Conservation (phyloP, 2,113 vertebrate species). For the Pseudonaja textilis region DNA sequence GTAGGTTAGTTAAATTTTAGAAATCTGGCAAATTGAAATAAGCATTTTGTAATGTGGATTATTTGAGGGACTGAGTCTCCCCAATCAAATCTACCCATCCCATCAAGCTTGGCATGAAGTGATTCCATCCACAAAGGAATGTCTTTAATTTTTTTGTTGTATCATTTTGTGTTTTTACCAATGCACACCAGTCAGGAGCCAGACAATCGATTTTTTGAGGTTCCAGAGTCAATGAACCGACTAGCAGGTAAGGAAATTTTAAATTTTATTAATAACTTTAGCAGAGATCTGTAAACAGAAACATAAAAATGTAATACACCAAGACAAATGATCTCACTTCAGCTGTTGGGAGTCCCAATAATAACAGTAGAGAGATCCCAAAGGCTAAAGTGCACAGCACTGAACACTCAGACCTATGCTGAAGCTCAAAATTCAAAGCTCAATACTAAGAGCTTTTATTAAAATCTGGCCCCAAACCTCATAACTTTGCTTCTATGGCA, state of each 20-base stretch:
- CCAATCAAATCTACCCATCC: neutral
- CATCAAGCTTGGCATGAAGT: neutral
- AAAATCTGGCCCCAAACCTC: neutral
- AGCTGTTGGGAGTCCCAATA: neutral
- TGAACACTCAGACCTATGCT: neutral
- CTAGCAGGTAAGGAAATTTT: neutral
- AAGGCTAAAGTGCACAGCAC: neutral
- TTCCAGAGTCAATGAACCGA: neutral
- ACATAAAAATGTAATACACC: neutral
- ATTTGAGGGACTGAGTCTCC: neutral
- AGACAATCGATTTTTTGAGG: neutral
- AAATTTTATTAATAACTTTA: neutral
- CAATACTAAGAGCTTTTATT: neutral
- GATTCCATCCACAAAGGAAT: neutral
- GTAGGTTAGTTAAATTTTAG: neutral
- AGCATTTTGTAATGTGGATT: neutral
- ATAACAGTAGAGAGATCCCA: neutral
- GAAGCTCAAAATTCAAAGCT: neutral
- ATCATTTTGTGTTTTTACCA: neutral
- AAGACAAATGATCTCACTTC: neutral
- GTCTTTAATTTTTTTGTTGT: neutral
- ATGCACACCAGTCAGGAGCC: neutral
- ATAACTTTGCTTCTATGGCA: neutral
- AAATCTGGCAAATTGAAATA: neutral
- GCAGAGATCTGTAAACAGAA: neutral